Evolutionary conservation across 2,888 invertebrate genomes (phyloP).

Genomic region (Macrosoma leucophasiata): DNA sequence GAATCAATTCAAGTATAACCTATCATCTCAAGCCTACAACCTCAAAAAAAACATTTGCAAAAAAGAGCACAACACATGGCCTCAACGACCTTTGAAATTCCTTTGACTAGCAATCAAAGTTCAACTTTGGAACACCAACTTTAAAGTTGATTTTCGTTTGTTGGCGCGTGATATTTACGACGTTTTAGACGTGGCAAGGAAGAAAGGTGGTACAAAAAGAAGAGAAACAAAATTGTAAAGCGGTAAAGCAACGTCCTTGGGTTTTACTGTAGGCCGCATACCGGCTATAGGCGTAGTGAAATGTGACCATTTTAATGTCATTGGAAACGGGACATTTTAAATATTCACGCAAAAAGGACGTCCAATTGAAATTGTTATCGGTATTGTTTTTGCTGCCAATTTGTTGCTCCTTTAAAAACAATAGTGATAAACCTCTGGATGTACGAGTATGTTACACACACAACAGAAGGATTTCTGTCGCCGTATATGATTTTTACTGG

Average conservation of each 20-base stretch:
- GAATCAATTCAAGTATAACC: conserved; percentile 37
- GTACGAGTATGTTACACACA: too few relatives aligned
- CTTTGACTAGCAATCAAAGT: conserved; percentile 30
- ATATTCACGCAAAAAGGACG: too few relatives aligned
- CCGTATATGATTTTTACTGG: too few relatives aligned
- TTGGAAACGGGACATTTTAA: too few relatives aligned
- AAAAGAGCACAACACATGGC: conserved; percentile 61
- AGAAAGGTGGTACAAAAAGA: conserved; percentile 65
- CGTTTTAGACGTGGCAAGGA: conserved; percentile 39
- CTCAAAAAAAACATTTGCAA: conserved; percentile 54
- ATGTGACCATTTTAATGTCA: too few relatives aligned
- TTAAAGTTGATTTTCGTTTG: conserved; percentile 32
- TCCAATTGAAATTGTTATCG: too few relatives aligned
- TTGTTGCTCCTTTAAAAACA: conserved; percentile 14
- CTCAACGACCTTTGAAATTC: conserved; percentile 65
- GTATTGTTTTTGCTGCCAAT: too few relatives aligned
- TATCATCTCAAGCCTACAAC: conserved; percentile 36
- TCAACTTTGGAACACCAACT: conserved; percentile 27
- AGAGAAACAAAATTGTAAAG: conserved; percentile 56
- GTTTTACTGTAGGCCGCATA: conserved; percentile 67
- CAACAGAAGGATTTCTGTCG: too few relatives aligned
- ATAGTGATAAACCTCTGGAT: too few relatives aligned
- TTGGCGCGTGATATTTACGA: conserved; percentile 26
- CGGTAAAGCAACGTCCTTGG: conserved; percentile 70
- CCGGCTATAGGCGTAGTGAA: too few relatives aligned